phyloP scores from a whole-genome alignment of 2,888 invertebrate species.

The Thymelicus acteon region DNA sequence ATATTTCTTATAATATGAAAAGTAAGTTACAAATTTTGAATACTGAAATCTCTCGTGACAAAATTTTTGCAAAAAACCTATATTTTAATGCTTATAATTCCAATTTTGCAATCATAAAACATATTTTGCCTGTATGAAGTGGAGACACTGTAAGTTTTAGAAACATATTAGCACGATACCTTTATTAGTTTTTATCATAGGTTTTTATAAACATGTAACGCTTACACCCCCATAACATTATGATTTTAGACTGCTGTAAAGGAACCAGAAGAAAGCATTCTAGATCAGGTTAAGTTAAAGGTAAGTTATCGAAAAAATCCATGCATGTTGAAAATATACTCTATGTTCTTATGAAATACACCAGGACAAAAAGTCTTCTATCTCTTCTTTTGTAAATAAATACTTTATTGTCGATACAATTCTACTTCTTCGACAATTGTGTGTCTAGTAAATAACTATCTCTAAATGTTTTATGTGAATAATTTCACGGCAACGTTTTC shows the following conservation, averaged over 20 bases:
- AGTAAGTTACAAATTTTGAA: too few relatives aligned
- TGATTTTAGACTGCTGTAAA: slow-evolving; percentile 76
- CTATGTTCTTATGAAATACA: slow-evolving; percentile 14
- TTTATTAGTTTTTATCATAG: slow-evolving; percentile 39
- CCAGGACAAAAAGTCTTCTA: slow-evolving; percentile 16
- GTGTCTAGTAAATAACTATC: slow-evolving; percentile 64
- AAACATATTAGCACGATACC: slow-evolving; percentile 22
- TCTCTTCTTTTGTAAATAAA: slow-evolving; percentile 48
- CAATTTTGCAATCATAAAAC: background rate
- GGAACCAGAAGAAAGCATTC: slow-evolving; percentile 64
- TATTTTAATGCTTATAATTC: background rate
- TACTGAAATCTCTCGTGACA: background rate
- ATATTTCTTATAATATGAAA: too few relatives aligned
- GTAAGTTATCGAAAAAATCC: slow-evolving; percentile 58
- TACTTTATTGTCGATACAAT: slow-evolving; percentile 49
- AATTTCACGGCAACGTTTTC: slow-evolving; percentile 43
- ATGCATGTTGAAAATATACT: slow-evolving; percentile 40
- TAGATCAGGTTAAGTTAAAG: slow-evolving; percentile 76
- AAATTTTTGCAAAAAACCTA: background rate
- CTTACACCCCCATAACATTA: slow-evolving; percentile 66
- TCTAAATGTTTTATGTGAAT: slow-evolving; percentile 44
- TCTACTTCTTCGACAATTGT: slow-evolving; percentile 52
- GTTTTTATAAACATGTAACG: slow-evolving; percentile 51
- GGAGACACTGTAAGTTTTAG: background rate
- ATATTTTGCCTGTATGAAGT: background rate